Percentiles rank a stretch among this genome's conserved stretches.
Evolutionary conservation across 2,888 invertebrate genomes (phyloP).

Genomic region (Platycnemis pennipes): DNA sequence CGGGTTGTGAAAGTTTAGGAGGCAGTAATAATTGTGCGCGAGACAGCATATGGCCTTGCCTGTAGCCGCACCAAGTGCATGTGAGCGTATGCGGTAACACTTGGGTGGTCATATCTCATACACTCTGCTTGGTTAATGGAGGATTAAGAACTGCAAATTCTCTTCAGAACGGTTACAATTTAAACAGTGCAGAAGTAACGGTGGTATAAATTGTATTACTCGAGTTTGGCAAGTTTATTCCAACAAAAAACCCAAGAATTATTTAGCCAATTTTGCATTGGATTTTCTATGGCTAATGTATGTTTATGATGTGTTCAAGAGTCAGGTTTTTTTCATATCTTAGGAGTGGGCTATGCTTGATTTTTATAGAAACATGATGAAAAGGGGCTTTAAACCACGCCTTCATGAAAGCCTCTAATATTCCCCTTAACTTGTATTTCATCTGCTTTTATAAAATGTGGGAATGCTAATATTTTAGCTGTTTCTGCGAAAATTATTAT

Average conservation of each 20-base stretch:
- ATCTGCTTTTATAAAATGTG: too few species aligned
- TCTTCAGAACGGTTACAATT: not conserved
- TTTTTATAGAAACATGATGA: too few species aligned
- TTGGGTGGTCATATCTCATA: constrained; percentile 28
- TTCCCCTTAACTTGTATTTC: too few species aligned
- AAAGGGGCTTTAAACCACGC: too few species aligned
- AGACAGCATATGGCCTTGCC: constrained; percentile 31
- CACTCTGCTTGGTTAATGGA: constrained; percentile 18
- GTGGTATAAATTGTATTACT: not conserved
- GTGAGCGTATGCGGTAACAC: constrained; percentile 56
- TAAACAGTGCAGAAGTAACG: not conserved
- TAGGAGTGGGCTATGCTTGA: too few species aligned
- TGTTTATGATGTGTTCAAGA: too few species aligned
- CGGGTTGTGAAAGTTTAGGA: constrained; percentile 55
- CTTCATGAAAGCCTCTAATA: too few species aligned
- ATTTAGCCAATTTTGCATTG: too few species aligned
- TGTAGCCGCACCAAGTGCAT: constrained; percentile 28
- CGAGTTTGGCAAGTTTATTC: not conserved
- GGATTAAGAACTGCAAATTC: not conserved
- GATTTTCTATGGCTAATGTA: too few species aligned
- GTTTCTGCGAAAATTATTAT: too few species aligned
- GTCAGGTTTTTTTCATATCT: too few species aligned
- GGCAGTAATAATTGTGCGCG: constrained; percentile 29
- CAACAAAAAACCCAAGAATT: not conserved
- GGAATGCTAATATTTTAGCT: too few species aligned